A percentile compares a stretch with the other conserved stretches of the same genome.
Conservation (phyloP, 2,888 invertebrate genomes). For the Andrena hattorfiana region DNA sequence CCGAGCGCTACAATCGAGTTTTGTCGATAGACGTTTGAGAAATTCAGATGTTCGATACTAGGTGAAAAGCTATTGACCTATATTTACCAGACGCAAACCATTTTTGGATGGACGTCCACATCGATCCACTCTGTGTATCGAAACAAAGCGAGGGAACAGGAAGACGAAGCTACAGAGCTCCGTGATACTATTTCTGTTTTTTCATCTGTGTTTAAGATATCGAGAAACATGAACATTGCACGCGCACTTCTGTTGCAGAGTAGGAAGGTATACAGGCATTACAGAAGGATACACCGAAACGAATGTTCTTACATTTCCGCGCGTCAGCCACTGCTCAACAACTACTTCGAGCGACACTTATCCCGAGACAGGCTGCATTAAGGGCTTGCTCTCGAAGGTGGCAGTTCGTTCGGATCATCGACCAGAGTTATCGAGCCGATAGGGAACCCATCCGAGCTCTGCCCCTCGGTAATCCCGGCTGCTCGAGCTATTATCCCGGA, state of each 20-base stretch:
- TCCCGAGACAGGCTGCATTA: slow-evolving; percentile 40
- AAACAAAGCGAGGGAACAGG: neutral
- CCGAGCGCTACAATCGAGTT: neutral
- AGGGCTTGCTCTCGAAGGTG: slow-evolving; percentile 62
- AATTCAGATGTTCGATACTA: slow-evolving; percentile 19
- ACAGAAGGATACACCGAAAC: neutral
- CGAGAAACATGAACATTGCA: neutral
- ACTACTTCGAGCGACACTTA: slow-evolving; percentile 11
- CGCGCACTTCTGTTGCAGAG: too few species aligned
- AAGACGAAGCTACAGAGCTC: neutral
- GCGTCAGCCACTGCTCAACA: neutral
- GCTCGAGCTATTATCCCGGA: slow-evolving; percentile 78
- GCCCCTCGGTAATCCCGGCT: slow-evolving; percentile 75
- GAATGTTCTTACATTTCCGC: neutral
- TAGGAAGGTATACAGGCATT: too few species aligned
- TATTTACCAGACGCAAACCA: neutral
- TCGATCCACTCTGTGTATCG: slow-evolving; percentile 18
- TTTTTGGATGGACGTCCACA: slow-evolving; percentile 14
- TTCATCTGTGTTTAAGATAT: neutral
- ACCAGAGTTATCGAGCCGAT: slow-evolving; percentile 79
- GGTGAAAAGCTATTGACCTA: slow-evolving; percentile 11
- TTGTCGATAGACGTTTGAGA: slow-evolving; percentile 2
- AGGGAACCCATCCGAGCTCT: slow-evolving; percentile 72
- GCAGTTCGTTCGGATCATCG: slow-evolving; percentile 73
- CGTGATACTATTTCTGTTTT: neutral